Base-by-base conservation (phyloP, 2,113 vertebrate genomes). In the Microcebus ravelobensis region DNA sequence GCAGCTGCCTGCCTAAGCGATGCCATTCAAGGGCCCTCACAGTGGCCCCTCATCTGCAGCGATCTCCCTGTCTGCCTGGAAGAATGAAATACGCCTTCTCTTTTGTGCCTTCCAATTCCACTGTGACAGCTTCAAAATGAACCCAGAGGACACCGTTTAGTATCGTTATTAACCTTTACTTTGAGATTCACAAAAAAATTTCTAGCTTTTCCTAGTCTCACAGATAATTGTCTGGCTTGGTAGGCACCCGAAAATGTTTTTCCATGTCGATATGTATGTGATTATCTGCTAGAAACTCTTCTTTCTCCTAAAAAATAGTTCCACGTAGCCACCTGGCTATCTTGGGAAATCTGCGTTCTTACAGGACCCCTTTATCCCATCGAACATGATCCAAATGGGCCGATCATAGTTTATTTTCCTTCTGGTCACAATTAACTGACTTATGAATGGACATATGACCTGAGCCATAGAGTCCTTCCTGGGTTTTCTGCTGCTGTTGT, bases 231-330 rank as follows among this genome's bases (percentile, higher is more conserved):
- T 57, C 55, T 89, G 68, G 52, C 67, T 82, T 45, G n/a, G 55
- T 57, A 57, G 55, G 55, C 55, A 21, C 18, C 52, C 0, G n/a
- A 13, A 25, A 92, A 48, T 86, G 2, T 70, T 70, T 70, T 70
- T 31, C 23, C 45, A 8, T 25, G 18, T 23, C 57, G n/a, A 17
- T 89, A 29, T 36, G 79, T 94, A 31, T 5, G 4, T 6, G 21
- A 45, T 76, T 89, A 34, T 42, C 74, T 73, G 21, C 20, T 57
- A 76, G 76, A 52, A 87, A 48, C 23, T 71, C 36, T 86, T 86
- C 18, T 80, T 70, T 57, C 36, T 95, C 77, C 27, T 57, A 48
- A 3, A 70, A 90, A 92, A 74, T n/a, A 61, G 1, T 65, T 95
- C 15, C 12, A 45, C 11, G 14, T 80, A 23, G 42, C 25, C 10